phyloP scores from a whole-genome alignment of 64 coral and sea anemone species.

The Montipora sp. region DNA sequence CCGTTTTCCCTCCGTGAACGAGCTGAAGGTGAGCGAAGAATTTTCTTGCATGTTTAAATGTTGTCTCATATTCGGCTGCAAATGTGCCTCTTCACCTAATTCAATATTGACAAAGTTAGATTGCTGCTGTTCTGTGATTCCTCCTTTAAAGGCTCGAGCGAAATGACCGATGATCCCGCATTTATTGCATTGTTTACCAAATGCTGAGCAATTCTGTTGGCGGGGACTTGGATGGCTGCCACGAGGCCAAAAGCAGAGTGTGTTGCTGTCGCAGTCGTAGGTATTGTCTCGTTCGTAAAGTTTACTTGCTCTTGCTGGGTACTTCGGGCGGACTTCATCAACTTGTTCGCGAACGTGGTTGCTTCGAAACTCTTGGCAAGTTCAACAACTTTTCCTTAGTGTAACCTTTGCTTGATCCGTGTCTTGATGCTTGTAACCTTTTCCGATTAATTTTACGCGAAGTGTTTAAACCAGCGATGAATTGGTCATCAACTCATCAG shows the following conservation, averaged over 20 bases:
- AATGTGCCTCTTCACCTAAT: slow-evolving; percentile 8
- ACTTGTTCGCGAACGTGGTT: slow-evolving; percentile 15
- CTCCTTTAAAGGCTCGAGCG: not conserved
- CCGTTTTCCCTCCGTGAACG: slow-evolving; percentile 23
- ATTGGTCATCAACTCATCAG: slow-evolving; percentile 39
- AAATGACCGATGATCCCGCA: slow-evolving; percentile 28
- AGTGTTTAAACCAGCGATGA: slow-evolving; percentile 27
- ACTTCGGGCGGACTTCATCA: slow-evolving; percentile 8
- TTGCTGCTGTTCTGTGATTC: not conserved
- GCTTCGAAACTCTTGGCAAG: slow-evolving; percentile 25
- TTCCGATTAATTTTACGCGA: slow-evolving; percentile 17
- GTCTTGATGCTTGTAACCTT: not conserved
- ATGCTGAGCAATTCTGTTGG: slow-evolving; percentile 39
- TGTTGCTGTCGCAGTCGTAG: not conserved
- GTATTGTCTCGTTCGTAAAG: not conserved
- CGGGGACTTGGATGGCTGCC: not conserved
- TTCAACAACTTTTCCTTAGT: slow-evolving; percentile 10
- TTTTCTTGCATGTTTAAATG: not conserved
- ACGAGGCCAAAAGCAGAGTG: not conserved
- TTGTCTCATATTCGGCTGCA: slow-evolving; percentile 22
- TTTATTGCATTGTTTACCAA: slow-evolving; percentile 27
- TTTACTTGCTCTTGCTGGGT: not conserved
- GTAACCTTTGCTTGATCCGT: slow-evolving; percentile 3
- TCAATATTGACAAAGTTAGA: slow-evolving; percentile 20
- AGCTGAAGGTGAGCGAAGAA: slow-evolving; percentile 44